phyloP scores from a whole-genome alignment of 2,113 vertebrate species.

The Cervus canadensis region DNA sequence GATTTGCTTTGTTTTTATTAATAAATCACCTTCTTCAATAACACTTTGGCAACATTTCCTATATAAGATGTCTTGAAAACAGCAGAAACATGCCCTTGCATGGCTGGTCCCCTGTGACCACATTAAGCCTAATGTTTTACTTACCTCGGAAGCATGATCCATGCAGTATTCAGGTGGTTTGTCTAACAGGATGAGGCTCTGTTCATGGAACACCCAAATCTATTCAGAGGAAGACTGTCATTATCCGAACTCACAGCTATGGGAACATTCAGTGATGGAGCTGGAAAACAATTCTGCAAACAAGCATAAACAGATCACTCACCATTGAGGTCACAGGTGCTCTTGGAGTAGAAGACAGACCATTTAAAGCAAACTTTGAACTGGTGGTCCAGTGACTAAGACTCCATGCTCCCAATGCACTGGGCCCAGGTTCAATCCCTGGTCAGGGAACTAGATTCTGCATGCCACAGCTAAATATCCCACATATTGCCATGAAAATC shows the following conservation, averaged over 20 bases:
- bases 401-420: not conserved
- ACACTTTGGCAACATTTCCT: slow-evolving; percentile 36
- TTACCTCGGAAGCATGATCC: not conserved
- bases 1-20: slow-evolving; percentile 41
- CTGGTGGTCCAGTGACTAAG: not conserved
- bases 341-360: not conserved
- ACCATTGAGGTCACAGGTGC: not conserved
- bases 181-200: not conserved
- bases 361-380: not conserved
- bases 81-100: not conserved
- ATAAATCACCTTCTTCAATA: not conserved
- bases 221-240: not conserved
- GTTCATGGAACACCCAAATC: not conserved
- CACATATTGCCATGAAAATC: not conserved
- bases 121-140: slow-evolving; percentile 23
- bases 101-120: not conserved
- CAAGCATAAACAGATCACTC: not conserved
- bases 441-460: not conserved
- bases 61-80: slow-evolving; percentile 40
- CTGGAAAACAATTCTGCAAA: slow-evolving; percentile 10
- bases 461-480: not conserved
- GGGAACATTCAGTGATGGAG: not conserved
- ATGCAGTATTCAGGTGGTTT: not conserved
- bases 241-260: not conserved
- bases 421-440: not conserved